Base-by-base conservation (phyloP, 2,888 invertebrate species). In the Eugnorisma glareosa region DNA sequence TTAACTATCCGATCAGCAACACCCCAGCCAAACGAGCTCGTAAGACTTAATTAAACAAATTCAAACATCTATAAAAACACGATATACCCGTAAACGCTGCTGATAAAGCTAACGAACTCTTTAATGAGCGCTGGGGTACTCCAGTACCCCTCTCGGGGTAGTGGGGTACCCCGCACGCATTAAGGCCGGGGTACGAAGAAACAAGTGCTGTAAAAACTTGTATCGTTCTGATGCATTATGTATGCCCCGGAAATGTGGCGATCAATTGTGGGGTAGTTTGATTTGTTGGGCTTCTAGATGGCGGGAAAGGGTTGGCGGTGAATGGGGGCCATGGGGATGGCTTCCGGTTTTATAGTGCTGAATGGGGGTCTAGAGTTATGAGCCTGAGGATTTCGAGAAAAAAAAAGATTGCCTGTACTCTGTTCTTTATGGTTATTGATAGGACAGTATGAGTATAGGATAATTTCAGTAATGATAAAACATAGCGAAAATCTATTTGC, bases 11-110 rank as follows among this genome's bases (percentile, higher is more conserved):
- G 48, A 75, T 74, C 76, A 83, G n/a, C 66, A 68, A 69, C 67
- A 77, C 69, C 51, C 64, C 73, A 35, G 6, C 24, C 73, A 74
- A 79, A 73, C 79, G 78, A 79, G 68, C 71, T 45, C 67, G n/a
- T 67, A 89, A 90, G 88, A 84, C 84, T 89, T 91, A 91, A 91
- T 91, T 91, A 91, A 92, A 92, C 91, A 90, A 92, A 90, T 91
- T 90, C 90, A 89, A 92, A 92, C 91, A 91, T 89, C 91, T 87
- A 92, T 92, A 92, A 92, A 92, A 90, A 89, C 76, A 79, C 85
- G 89, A 88, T 88, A 82, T 72, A 84, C 81, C 73, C 81, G 77
- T 84, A 84, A 87, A 85, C 83, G 84, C 64, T 54, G 66, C 89
- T 91, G 92, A 92, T 92, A 90, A 90, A 89, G 82, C 89, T 88